Percentiles rank a stretch among this genome's conserved stretches.
Conservation (phyloP, 2,113 vertebrate species). For the Takifugu flavidus region DNA sequence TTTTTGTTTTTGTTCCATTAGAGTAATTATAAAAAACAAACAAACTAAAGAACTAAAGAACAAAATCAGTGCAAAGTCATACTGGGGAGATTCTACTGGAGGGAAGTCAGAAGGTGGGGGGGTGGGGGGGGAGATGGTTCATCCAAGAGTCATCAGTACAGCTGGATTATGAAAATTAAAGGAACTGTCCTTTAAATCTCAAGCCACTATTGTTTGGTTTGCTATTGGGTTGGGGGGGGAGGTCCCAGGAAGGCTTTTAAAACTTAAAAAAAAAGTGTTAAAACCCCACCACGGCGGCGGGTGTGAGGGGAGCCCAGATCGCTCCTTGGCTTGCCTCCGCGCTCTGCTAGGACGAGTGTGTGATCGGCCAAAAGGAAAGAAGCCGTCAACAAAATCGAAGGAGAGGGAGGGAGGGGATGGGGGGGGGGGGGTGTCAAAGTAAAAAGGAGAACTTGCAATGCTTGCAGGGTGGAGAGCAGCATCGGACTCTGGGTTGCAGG, state of each 20-base stretch:
- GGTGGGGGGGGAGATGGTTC: constrained; percentile 63
- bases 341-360: constrained; percentile 60
- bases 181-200: constrained; percentile 64
- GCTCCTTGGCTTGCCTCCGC: constrained; percentile 48
- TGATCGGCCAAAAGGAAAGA: constrained; percentile 58
- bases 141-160: constrained; percentile 34
- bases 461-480: constrained; percentile 84
- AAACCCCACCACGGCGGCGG: constrained; percentile 45
- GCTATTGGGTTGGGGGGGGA: constrained; percentile 56
- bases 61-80: constrained; percentile 88
- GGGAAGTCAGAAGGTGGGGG: constrained; percentile 64
- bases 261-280: constrained; percentile 65
- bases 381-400: constrained; percentile 36
- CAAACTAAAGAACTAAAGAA: constrained; percentile 56
- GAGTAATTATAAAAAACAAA: constrained; percentile 65
- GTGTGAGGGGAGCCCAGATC: constrained; percentile 44
- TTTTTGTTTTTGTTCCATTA: constrained; percentile 65
- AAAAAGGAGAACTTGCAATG: constrained; percentile 77
- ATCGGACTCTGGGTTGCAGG: constrained; percentile 83
- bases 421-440: constrained; percentile 27
- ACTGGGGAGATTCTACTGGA: constrained; percentile 74
- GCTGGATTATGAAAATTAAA: constrained; percentile 27
- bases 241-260: background rate
- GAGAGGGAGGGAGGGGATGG: background rate
- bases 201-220: constrained; percentile 65